Base-by-base conservation (phyloP, 1,140 invertebrate genomes). In the Hesperophylax magnus region DNA sequence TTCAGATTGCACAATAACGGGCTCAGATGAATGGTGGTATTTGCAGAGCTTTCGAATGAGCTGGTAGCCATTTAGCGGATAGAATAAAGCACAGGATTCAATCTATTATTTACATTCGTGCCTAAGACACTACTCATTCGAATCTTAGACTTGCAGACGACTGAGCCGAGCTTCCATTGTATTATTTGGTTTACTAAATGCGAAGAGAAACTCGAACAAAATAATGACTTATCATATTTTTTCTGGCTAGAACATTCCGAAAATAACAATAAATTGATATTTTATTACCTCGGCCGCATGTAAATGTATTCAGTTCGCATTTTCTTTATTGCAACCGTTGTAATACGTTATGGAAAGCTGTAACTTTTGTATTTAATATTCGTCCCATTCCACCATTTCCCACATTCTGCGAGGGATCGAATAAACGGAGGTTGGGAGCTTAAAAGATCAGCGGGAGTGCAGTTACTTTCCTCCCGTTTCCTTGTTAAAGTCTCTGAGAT, bases 401-500 rank as follows among this genome's bases (percentile, higher is more conserved):
- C 69, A 20, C 69, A 60, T 60, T 39, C 53, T 58, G 72, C 53
- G n/a, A 60, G 17, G 60, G 54, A 39, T 75, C 72, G 60, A 60
- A 75, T 60, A 75, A 75, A 58, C 34, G 54, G 72, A 11, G 72
- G 39, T 47, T 31, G n/a, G 24, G 3, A 60, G 22, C 72, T 34
- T 27, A 27, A 60, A 31, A 22, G 54, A 75, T 58, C 56, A 60
- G n/a, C 72, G 72, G 54, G 72, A 39, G 27, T 58, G 72, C 27
- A 72, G 39, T 75, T 60, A 31, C 24, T 58, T 60, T 75, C 15
- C 54, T 75, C 54, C 54, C 54, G 31, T 60, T 60, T 47, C 54
- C 72, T 58, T 75, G 72, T 75, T 60, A 58, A 74, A 60, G 72
- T 75, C 54, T 75, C 15, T 20, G 18, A 67, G 79, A 84, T 84